These are phyloP conservation scores for Fringilla coelebs DNA, from an alignment of 2,797 vertebrate genomes.

Conservation along the genomic window DNA sequence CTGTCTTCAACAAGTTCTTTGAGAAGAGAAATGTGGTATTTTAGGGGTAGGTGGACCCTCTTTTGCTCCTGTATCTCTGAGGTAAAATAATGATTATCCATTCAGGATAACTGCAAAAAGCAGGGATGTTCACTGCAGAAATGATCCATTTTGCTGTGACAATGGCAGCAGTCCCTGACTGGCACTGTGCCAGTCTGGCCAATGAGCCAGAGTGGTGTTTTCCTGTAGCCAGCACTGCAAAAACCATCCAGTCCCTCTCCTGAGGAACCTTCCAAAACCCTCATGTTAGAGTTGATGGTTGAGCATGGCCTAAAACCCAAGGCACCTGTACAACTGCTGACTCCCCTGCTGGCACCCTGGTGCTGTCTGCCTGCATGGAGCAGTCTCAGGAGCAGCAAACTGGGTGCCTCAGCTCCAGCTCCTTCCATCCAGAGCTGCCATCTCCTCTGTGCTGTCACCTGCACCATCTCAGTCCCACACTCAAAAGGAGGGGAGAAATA, in stretches of 20 bases:
- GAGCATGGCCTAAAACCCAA: neutral
- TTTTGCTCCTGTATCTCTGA: neutral
- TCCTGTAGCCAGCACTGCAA: neutral
- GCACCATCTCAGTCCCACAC: neutral
- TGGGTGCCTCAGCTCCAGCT: neutral
- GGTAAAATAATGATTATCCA: neutral
- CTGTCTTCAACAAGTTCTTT: neutral
- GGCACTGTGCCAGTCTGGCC: neutral
- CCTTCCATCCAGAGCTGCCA: neutral
- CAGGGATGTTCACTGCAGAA: neutral
- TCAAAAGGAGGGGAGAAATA: neutral
- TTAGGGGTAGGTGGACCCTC: neutral
- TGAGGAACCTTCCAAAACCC: neutral
- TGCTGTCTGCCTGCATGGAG: neutral
- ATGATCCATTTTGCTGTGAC: neutral
- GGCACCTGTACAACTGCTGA: neutral
- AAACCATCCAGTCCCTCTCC: fast-evolving
- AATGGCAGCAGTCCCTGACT: neutral
- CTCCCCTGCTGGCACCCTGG: neutral
- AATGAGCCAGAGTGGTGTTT: neutral
- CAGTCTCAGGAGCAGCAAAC: neutral
- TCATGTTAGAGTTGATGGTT: neutral
- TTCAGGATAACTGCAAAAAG: neutral
- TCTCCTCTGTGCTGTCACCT: neutral
- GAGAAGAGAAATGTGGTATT: neutral